Base-by-base conservation (phyloP, 2,888 invertebrate genomes). In the Zaprionus bogoriensis region DNA sequence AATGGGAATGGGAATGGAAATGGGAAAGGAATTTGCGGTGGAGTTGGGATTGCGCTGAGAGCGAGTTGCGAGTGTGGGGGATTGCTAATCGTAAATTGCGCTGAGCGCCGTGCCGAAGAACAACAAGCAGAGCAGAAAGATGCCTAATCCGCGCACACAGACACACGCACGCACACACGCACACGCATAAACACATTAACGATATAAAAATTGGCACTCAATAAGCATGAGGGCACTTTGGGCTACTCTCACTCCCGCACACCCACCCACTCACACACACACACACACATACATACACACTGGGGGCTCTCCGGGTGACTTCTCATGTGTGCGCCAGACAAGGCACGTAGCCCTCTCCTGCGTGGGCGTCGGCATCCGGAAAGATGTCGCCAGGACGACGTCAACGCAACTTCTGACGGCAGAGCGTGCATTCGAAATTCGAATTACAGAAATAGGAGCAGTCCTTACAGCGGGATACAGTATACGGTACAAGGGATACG, bases 191-290 rank as follows among this genome's bases (percentile, higher is more conserved):
- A 54, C 65, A 67, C 67, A 78, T 78, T 76, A 78, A 66, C 66
- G 66, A 70, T 67, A 79, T 70, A 68, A 85, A 82, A 85, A 80
- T 80, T 85, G 80, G 82, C 73, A 82, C 86, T 82, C 80, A 85
- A 80, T 85, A 74, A 68, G 79, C 86, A 66, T 59, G 61, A 67
- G 73, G 67, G 62, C 58, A 73, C 70, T 85, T 72, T 66, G 62
- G 85, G 53, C n/a, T n/a, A n/a, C n/a, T n/a, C n/a, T n/a, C n/a
- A n/a, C n/a, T n/a, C n/a, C n/a, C 48, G 45, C 67, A 54, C 32
- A 50, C 45, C 36, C 22, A 47, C 12, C 36, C 19, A 36, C 38
- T 17, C 12, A 22, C n/a, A 39, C 44, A 30, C 6, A 51, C 22
- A 22, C 38, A 23, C 17, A 44, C 25, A 39, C 32, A 17, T 20